Evolutionary conservation across 30 jellyfish, hydroid and myxozoan genomes (phyloP).

Genomic region (Cassiopea andromeda): DNA sequence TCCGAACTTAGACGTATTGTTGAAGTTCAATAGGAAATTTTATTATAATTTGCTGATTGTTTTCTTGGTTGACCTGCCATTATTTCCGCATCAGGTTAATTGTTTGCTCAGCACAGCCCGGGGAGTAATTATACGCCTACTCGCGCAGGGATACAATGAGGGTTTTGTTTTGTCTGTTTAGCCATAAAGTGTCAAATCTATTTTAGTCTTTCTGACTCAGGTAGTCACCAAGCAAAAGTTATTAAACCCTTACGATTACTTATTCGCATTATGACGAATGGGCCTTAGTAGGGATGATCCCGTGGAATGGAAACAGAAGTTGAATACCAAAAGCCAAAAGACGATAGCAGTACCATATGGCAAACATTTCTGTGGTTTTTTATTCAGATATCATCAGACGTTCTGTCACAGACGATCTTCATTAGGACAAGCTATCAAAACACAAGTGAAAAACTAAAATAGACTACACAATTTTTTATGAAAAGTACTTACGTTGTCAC

Average conservation of each 20-base stretch:
- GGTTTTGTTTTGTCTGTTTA: not conserved
- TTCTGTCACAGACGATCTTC: not conserved
- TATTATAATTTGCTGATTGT: constrained; percentile 28
- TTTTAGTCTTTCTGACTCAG: not conserved
- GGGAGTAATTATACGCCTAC: constrained; percentile 20
- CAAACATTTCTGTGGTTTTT: not conserved
- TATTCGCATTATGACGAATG: not conserved
- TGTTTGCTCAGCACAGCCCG: constrained; percentile 16
- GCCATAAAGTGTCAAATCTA: not conserved
- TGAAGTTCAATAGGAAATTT: constrained; percentile 26
- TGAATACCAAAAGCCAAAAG: not conserved
- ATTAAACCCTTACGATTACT: not conserved
- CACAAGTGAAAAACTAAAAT: no score
- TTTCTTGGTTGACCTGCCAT: constrained; percentile 40
- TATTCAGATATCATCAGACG: not conserved
- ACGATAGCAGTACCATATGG: not conserved
- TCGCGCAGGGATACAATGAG: not conserved
- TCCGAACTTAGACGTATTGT: constrained; percentile 34
- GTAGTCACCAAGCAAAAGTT: no score
- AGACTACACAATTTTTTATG: no score
- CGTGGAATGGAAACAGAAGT: not conserved
- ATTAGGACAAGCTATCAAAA: not conserved
- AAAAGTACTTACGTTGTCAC: no score
- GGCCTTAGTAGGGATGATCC: not conserved
- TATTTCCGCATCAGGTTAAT: constrained; percentile 28